phyloP scores from a whole-genome alignment of 2,113 vertebrate species.

The Clinocottus analis region DNA sequence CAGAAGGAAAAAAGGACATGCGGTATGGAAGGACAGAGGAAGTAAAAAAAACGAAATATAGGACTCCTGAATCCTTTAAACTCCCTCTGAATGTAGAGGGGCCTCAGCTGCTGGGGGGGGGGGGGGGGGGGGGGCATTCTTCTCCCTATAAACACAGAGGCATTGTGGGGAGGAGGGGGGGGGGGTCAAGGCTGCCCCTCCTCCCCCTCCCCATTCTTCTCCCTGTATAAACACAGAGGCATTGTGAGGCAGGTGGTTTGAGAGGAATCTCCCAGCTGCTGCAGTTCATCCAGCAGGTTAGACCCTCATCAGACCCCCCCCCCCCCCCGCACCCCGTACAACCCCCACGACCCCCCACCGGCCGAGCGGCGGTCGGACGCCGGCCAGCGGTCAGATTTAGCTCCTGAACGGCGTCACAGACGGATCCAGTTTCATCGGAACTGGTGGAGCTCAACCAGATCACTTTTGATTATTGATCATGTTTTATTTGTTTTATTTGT shows the following conservation, averaged over 20 bases:
- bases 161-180: conserved; percentile 35
- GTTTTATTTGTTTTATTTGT: too few relatives aligned
- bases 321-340: too few relatives aligned
- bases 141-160: too few relatives aligned
- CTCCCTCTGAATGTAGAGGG: background rate
- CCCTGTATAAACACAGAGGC: too few relatives aligned
- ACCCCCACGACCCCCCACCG: background rate
- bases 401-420: background rate
- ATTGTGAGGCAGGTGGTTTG: conserved; percentile 47
- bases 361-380: background rate
- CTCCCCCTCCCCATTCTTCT: too few relatives aligned
- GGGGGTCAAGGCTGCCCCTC: conserved; percentile 49
- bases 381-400: background rate
- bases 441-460: background rate
- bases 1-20: too few relatives aligned
- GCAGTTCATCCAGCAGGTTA: conserved; percentile 54
- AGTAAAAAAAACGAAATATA: background rate
- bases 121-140: conserved; percentile 54
- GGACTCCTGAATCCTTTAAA: background rate
- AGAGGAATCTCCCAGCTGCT: conserved; percentile 48
- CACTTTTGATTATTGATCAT: background rate
- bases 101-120: conserved; percentile 57
- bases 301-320: background rate
- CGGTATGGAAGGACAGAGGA: background rate
- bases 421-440: background rate